Evolutionary conservation across 2,888 invertebrate species (phyloP), one percentile per base, ranked within the genome.

Genomic region (Metacarcinus magister): DNA sequence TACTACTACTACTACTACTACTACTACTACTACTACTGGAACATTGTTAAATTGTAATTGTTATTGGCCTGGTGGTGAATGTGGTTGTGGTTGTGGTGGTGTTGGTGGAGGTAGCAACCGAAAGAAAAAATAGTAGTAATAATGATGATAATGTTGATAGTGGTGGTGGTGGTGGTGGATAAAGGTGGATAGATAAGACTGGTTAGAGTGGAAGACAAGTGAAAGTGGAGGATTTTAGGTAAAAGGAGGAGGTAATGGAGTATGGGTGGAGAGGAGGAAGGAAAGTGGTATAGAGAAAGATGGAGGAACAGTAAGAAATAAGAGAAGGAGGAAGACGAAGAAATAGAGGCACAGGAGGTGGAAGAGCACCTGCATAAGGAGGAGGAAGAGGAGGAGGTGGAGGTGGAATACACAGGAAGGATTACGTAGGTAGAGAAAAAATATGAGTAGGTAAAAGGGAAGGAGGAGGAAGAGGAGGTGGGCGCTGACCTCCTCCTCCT

Each of bases 31-130:
- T 48, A 10, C 48, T 48, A 10, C 48, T 48, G 7, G 10, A 10
- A 10, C 48, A 10, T 48, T 48, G 48, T 48, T 7, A 23, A n/a
- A n/a, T 67, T 16, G 67, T 67, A n/a, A 67, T 87, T 23, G 39
- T 87, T 28, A 23, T 87, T 7, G 87, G 8, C 7, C 32, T 87
- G 87, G 87, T 87, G 28, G 23, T 87, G 87, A 23, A n/a, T 23
- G 4, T 87, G 87, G 23, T 87, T 5, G 87, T 87, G 87, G 10
- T 87, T 13, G 87, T 87, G 87, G 3, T 91, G 91, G 91, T 91
- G 44, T 28, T 82, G 19, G 32, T 82, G 32, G 82, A 10, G 28
- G 82, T 67, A n/a, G n/a, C 19, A 67, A 23, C 7, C n/a, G 23
- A 19, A 32, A 32, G 2, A 32, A 82, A 2, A 10, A 32, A 82